phyloP scores from a whole-genome alignment of 2,797 vertebrate species.

The Carduelis carduelis region DNA sequence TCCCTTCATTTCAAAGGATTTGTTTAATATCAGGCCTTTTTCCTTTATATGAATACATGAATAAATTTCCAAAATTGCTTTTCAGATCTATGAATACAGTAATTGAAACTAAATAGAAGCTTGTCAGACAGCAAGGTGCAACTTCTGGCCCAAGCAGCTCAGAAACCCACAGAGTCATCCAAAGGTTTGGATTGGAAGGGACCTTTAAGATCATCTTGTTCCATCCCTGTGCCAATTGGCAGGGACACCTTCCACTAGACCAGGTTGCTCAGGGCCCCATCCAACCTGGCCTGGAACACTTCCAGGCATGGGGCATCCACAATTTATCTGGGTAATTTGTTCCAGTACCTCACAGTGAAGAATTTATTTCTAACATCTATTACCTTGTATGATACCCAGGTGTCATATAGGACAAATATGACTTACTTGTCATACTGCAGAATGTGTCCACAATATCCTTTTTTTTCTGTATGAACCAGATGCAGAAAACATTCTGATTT shows the following conservation, averaged over 20 bases:
- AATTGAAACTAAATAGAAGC: neutral
- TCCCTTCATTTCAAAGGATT: neutral
- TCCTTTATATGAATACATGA: neutral
- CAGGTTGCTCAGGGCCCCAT: neutral
- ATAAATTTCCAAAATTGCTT: slow-evolving; percentile 16
- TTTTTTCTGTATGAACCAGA: neutral
- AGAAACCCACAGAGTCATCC: neutral
- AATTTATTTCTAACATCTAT: neutral
- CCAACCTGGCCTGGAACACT: neutral
- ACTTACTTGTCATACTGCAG: neutral
- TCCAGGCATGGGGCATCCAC: neutral
- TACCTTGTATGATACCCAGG: neutral
- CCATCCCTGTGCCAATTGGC: accelerated
- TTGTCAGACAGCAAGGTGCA: neutral
- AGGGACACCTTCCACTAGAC: neutral
- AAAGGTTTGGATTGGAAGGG: neutral
- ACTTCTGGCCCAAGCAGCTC: neutral
- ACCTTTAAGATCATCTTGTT: neutral
- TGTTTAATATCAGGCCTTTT: neutral
- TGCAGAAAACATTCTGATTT: neutral
- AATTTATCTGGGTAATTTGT: neutral
- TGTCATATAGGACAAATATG: neutral
- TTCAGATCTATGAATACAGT: neutral
- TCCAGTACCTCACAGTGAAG: neutral
- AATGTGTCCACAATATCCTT: neutral